phyloP scores from a whole-genome alignment of 2,888 invertebrate genomes.

The Rhabditophanes sp. region DNA sequence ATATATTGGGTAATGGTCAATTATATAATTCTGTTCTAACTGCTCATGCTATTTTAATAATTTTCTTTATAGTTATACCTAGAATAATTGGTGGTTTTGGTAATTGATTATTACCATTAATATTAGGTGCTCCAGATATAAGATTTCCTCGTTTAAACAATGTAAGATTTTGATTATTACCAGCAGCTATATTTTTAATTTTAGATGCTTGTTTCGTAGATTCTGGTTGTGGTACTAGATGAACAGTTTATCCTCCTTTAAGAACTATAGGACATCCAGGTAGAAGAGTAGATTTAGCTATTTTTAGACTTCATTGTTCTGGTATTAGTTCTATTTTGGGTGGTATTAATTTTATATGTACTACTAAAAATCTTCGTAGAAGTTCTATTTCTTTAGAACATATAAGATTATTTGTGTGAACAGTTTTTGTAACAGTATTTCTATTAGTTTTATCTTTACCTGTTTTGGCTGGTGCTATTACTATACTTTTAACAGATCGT shows the following conservation, averaged over 20 bases:
- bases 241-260: conserved; percentile 63
- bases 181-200: conserved; percentile 56
- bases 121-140: conserved; percentile 8
- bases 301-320: neutral
- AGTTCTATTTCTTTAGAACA: conserved; percentile 54
- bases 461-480: conserved; percentile 37
- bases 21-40: conserved; percentile 59
- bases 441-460: conserved; percentile 53
- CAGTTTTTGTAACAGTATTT: conserved; percentile 5
- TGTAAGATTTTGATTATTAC: conserved; percentile 32
- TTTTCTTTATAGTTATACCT: conserved; percentile 9
- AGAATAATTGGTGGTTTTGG: conserved; percentile 4
- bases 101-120: conserved; percentile 7
- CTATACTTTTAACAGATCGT: conserved; percentile 8
- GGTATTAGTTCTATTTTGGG: conserved; percentile 51
- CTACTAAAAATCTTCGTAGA: conserved; percentile 59
- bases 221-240: conserved; percentile 61
- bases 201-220: conserved; percentile 55
- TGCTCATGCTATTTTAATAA: conserved; percentile 11
- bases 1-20: conserved; percentile 59
- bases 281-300: conserved; percentile 53
- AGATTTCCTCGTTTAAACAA: conserved; percentile 8
- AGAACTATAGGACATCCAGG: conserved; percentile 55
- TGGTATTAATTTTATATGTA: conserved; percentile 64
- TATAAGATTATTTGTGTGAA: conserved; percentile 50